A percentile compares a stretch with the other conserved stretches of the same genome.
Conservation (phyloP, 2,888 invertebrate species). For the Poecilobothrus nobilitatus region DNA sequence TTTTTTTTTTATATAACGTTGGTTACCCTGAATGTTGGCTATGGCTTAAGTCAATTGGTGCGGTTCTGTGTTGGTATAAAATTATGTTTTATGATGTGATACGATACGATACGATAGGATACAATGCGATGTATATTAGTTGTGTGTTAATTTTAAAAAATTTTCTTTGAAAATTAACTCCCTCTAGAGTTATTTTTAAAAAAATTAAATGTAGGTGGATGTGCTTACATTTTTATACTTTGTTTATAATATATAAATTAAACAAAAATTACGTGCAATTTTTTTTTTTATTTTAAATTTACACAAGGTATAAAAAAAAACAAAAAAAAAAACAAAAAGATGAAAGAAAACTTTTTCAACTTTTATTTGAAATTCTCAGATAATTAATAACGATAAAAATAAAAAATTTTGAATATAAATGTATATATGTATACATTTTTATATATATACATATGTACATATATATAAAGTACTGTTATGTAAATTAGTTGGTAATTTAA, state of each 20-base stretch:
- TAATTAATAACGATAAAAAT: constrained; percentile 1
- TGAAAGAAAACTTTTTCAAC: neutral
- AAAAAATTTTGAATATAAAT: too few relatives aligned
- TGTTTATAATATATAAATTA: neutral
- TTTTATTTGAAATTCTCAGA: neutral
- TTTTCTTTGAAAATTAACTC: neutral
- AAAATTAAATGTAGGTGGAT: neutral
- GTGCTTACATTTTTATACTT: neutral
- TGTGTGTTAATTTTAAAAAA: neutral
- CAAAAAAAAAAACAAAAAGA: neutral
- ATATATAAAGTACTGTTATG: neutral
- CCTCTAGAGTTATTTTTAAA: neutral
- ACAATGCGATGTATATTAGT: too few relatives aligned
- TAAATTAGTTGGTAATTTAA: constrained; percentile 2
- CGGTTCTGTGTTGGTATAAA: too few relatives aligned
- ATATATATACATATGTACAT: too few relatives aligned
- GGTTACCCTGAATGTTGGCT: too few relatives aligned
- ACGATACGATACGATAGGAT: neutral
- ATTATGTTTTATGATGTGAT: neutral
- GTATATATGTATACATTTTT: too few relatives aligned
- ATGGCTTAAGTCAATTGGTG: too few relatives aligned
- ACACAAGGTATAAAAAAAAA: neutral
- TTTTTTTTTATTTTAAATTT: neutral
- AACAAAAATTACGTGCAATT: neutral
- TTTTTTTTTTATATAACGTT: too few relatives aligned